A percentile compares a stretch with the other conserved stretches of the same genome.
These are phyloP conservation scores for Fringilla coelebs DNA, from an alignment of 2,797 vertebrate genomes.

Conservation along the genomic window DNA sequence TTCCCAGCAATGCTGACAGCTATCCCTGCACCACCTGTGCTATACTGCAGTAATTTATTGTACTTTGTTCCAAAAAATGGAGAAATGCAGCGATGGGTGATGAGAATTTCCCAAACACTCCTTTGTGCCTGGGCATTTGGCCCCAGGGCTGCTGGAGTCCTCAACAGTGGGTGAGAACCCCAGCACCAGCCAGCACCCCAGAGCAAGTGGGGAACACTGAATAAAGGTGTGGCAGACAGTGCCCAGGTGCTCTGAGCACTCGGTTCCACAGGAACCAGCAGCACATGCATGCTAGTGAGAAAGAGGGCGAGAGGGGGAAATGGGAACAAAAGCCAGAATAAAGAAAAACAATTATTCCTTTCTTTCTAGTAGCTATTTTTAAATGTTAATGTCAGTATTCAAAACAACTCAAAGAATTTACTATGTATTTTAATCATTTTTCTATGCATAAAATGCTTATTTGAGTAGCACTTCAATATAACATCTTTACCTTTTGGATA, in stretches of 20 bases:
- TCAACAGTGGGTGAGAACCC: neutral
- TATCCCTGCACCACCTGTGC: neutral
- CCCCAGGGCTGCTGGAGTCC: neutral
- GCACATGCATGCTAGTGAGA: too few species aligned
- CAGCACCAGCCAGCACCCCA: neutral
- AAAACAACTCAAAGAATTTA: too few species aligned
- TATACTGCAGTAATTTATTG: neutral
- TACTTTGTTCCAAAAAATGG: neutral
- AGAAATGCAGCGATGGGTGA: neutral
- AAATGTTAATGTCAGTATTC: too few species aligned
- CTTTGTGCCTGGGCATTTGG: neutral
- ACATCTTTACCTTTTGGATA: neutral
- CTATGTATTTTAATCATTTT: too few species aligned
- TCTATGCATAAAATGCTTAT: too few species aligned
- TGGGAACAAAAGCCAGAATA: too few species aligned
- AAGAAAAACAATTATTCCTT: too few species aligned
- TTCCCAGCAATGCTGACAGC: neutral
- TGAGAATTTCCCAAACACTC: accelerated
- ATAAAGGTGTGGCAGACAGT: neutral
- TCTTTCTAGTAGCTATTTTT: too few species aligned
- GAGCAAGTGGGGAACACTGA: neutral
- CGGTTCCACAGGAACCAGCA: too few species aligned
- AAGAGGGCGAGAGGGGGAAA: too few species aligned
- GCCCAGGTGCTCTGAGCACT: too few species aligned
- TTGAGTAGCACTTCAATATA: neutral